Evolutionary conservation across 2,797 vertebrate species (phyloP).

Genomic region (Cephalopachus bancanus): DNA sequence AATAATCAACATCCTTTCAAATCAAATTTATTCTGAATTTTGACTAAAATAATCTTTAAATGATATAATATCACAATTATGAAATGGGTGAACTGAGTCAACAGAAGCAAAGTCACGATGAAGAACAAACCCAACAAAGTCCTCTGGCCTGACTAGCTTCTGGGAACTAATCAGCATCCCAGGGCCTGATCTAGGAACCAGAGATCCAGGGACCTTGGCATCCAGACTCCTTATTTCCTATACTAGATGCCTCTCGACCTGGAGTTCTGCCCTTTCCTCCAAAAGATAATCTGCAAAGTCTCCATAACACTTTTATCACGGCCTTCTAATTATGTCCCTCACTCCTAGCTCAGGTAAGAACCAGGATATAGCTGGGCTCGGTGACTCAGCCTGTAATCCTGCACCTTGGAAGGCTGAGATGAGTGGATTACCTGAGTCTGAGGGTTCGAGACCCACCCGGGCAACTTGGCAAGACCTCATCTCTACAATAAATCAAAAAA

Average conservation of each 20-base stretch:
- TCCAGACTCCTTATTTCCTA: neutral
- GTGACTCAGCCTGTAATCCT: too few species aligned
- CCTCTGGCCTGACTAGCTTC: neutral
- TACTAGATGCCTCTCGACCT: neutral
- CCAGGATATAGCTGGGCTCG: too few species aligned
- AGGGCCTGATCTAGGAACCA: neutral
- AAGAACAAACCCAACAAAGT: neutral
- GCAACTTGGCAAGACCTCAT: too few species aligned
- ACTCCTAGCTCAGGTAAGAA: neutral
- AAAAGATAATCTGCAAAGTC: neutral
- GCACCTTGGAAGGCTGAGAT: too few species aligned
- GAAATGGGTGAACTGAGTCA: neutral
- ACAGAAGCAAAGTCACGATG: neutral
- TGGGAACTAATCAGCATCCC: neutral
- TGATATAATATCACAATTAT: neutral
- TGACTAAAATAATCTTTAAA: slow-evolving; percentile 39
- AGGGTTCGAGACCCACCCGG: too few species aligned
- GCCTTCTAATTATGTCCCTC: neutral
- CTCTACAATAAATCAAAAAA: too few species aligned
- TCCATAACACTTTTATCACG: neutral
- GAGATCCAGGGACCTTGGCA: neutral
- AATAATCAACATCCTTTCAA: neutral
- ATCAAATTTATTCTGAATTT: neutral
- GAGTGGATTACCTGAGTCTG: too few species aligned
- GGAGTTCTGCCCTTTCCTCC: neutral